phyloP scores from a whole-genome alignment of 2,113 vertebrate species.

The Neodon shergylaensis region DNA sequence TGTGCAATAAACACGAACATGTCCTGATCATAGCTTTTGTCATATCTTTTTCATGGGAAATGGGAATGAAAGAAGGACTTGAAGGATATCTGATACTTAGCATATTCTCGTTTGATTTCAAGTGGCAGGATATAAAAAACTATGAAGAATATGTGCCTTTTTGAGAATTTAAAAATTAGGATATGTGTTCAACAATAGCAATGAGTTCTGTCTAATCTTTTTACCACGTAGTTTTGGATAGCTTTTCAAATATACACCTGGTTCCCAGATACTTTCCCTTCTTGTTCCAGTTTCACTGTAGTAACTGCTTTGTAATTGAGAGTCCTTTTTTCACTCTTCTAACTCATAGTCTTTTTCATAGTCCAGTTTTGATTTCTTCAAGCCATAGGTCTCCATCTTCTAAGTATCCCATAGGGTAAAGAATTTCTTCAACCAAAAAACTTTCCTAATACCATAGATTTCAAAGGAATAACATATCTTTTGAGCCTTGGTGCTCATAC shows the following conservation, averaged over 20 bases:
- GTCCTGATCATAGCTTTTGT: neutral
- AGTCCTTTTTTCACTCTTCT: neutral
- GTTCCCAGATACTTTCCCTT: neutral
- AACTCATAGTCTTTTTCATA: neutral
- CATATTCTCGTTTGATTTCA: neutral
- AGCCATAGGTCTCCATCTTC: neutral
- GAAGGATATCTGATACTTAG: neutral
- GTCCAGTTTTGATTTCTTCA: neutral
- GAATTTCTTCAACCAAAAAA: slow-evolving; percentile 38
- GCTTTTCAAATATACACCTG: neutral
- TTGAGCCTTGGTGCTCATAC: neutral
- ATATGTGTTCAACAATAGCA: neutral
- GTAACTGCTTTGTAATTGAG: neutral
- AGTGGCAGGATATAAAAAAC: neutral
- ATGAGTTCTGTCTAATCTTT: neutral
- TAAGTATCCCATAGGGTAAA: neutral
- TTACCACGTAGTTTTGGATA: neutral
- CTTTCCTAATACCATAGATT: neutral
- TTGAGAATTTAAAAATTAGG: neutral
- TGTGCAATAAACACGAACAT: neutral
- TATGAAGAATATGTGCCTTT: neutral
- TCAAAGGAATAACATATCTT: neutral
- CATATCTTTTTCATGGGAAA: slow-evolving; percentile 28
- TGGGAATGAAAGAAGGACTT: neutral
- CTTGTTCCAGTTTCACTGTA: neutral